Evolutionary conservation across 2,113 vertebrate species (phyloP).

Genomic region (Melanotaenia duboulayi): DNA sequence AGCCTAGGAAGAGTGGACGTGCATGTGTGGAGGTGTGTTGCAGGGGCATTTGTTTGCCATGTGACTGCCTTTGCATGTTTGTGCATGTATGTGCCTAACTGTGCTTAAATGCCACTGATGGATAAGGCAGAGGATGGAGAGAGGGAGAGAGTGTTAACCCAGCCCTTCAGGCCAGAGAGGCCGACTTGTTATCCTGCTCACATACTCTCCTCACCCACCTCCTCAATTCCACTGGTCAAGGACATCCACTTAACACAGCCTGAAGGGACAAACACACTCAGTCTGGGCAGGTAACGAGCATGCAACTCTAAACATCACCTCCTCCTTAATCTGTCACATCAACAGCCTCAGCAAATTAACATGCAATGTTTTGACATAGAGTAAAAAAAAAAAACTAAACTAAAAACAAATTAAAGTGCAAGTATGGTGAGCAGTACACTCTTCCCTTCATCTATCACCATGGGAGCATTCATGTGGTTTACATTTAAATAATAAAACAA

Average conservation of each 20-base stretch:
- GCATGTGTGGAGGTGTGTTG: background rate
- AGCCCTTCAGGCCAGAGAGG: conserved; percentile 39
- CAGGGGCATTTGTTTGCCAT: background rate
- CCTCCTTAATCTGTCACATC: conserved; percentile 26
- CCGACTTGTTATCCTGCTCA: conserved; percentile 64
- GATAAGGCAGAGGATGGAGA: conserved; percentile 41
- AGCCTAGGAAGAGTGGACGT: background rate
- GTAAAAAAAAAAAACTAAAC: background rate
- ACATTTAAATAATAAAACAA: conserved; percentile 13
- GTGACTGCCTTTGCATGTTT: conserved; percentile 11
- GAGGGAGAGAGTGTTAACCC: conserved; percentile 42
- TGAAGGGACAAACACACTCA: conserved; percentile 46
- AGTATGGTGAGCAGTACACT: background rate
- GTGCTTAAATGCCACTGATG: conserved; percentile 51
- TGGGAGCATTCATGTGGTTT: conserved; percentile 9
- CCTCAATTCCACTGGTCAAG: conserved; percentile 54
- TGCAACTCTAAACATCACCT: conserved; percentile 11
- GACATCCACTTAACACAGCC: conserved; percentile 47
- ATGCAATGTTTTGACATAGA: conserved; percentile 2
- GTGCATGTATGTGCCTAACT: conserved; percentile 25
- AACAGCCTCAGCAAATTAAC: background rate
- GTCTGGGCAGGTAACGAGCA: conserved; percentile 36
- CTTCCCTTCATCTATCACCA: conserved; percentile 25
- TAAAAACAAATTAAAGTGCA: conserved; percentile 36
- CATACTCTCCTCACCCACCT: conserved; percentile 26